Percentiles rank a stretch among this genome's conserved stretches.
Evolutionary conservation across 2,797 vertebrate species (phyloP).

Genomic region (Hephaestus fuliginosus): DNA sequence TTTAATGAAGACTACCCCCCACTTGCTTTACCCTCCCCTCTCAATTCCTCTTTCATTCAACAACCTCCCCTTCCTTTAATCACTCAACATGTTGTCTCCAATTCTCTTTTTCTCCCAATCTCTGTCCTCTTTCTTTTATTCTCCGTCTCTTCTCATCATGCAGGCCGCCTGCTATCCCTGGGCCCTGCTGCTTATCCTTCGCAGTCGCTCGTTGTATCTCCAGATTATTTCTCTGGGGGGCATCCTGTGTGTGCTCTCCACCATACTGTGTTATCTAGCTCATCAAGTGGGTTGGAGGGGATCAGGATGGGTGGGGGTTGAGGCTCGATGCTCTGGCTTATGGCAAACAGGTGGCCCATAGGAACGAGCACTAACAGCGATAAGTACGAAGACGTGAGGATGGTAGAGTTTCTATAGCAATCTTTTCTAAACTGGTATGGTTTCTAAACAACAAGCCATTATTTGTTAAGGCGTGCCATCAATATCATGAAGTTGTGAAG

Average conservation of each 20-base stretch:
- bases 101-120: slow-evolving; percentile 46
- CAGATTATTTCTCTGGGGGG: slow-evolving; percentile 79
- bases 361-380: slow-evolving; percentile 53
- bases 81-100: slow-evolving; percentile 41
- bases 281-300: slow-evolving; percentile 76
- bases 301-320: slow-evolving; percentile 59
- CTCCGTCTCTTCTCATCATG: slow-evolving; percentile 63
- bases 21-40: slow-evolving; percentile 28
- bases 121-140: slow-evolving; percentile 49
- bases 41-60: slow-evolving; percentile 39
- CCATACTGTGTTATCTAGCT: slow-evolving; percentile 72
- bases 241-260: slow-evolving; percentile 59
- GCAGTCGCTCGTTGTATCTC: slow-evolving; percentile 61
- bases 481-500: slow-evolving; percentile 67
- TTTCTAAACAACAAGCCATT: slow-evolving; percentile 56
- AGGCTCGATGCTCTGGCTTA: slow-evolving; percentile 58
- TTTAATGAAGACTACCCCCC: slow-evolving; percentile 64
- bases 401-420: slow-evolving; percentile 46
- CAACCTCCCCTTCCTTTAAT: slow-evolving; percentile 47
- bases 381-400: slow-evolving; percentile 46
- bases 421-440: slow-evolving; percentile 36
- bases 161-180: slow-evolving; percentile 67
- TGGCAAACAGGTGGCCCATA: slow-evolving; percentile 75
- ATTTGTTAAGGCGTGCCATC: slow-evolving; percentile 56
- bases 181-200: slow-evolving; percentile 64